phyloP scores from a whole-genome alignment of 2,888 invertebrate genomes.

The Drosophila nigricruria region DNA sequence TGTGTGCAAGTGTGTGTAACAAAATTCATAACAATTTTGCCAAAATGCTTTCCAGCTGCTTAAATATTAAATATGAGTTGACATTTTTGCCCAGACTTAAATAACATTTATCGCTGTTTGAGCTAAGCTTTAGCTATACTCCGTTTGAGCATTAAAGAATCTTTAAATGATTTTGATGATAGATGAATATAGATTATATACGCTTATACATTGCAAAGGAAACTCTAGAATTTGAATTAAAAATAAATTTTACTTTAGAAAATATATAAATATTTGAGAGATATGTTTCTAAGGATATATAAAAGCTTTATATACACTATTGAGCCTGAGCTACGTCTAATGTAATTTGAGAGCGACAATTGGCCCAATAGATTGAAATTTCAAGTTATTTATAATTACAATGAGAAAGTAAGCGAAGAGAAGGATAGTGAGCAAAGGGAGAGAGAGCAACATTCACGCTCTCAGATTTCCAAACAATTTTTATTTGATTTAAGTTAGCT shows the following conservation, averaged over 20 bases:
- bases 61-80: slow-evolving; percentile 72
- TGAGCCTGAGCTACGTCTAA: no score
- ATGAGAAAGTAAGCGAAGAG: no score
- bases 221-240: background rate
- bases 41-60: slow-evolving; percentile 71
- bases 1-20: slow-evolving; percentile 43
- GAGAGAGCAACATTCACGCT: no score
- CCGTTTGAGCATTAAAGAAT: slow-evolving; percentile 1
- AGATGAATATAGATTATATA: background rate
- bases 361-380: no score
- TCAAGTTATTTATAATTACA: no score
- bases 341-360: no score
- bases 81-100: slow-evolving; percentile 60
- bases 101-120: slow-evolving; percentile 35
- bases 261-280: background rate
- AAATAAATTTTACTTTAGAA: background rate
- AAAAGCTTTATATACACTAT: no score
- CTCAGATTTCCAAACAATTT: no score
- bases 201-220: background rate
- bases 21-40: slow-evolving; percentile 80
- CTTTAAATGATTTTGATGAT: background rate
- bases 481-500: no score
- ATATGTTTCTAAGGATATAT: background rate
- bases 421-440: no score
- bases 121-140: slow-evolving; percentile 4